These are phyloP conservation scores for Apostichopus leukothele DNA, from an alignment of 53 echinoderm and acorn worm genomes.

Conservation along the genomic window DNA sequence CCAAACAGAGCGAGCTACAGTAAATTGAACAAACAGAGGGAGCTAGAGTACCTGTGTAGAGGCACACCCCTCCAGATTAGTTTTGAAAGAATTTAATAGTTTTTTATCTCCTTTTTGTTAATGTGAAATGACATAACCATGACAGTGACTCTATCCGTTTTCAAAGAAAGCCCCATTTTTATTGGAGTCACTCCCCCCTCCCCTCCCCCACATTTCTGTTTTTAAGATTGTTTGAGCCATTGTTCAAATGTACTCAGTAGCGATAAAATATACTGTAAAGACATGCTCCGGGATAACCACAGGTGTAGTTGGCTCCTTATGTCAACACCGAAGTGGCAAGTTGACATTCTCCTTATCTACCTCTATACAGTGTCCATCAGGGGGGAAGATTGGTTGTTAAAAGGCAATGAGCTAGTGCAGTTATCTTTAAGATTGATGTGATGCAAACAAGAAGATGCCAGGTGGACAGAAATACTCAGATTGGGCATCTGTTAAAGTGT, in stretches of 20 bases:
- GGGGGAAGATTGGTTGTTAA: background rate
- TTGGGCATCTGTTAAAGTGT: background rate
- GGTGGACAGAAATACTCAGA: background rate
- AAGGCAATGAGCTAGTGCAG: background rate
- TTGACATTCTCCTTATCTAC: background rate
- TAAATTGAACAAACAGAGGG: no score
- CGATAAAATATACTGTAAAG: conserved; percentile 8
- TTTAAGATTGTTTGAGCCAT: background rate
- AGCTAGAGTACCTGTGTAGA: no score
- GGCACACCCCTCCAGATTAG: no score
- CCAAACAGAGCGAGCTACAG: no score
- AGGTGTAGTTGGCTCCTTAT: background rate
- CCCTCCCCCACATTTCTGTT: background rate
- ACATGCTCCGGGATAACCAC: background rate
- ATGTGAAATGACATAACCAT: background rate
- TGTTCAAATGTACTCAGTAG: conserved; percentile 22
- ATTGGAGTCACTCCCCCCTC: background rate
- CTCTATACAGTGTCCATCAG: background rate
- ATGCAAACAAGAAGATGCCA: background rate
- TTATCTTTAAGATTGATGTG: conserved; percentile 23
- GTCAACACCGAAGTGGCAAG: conserved; percentile 21
- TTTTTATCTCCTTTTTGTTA: no score
- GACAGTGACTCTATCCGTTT: background rate
- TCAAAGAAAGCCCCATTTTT: conserved; percentile 2
- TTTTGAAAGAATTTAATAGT: no score